Evolutionary conservation across 2,888 invertebrate species (phyloP), one percentile per base, ranked within the genome.

Genomic region (Minunthozetes semirufus): DNA sequence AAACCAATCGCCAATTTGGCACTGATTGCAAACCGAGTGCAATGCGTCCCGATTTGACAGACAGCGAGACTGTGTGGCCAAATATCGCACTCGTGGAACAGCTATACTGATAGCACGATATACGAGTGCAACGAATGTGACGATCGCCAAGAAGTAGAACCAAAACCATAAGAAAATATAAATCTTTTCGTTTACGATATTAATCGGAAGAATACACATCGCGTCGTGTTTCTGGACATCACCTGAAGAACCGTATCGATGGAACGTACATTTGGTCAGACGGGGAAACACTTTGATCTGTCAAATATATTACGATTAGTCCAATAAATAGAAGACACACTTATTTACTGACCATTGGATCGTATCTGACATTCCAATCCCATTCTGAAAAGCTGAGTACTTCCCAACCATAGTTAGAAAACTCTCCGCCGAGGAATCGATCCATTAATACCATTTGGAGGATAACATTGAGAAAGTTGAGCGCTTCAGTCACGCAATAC

Each of bases 51-150:
- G 76, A 29, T 77, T 74, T 15, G 74, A 74, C 2, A 79, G 79
- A 91, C 92, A 92, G 81, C 92, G 88, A 38, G 92, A 91, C 77
- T 93, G 88, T 79, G 94, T 85, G 79, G 94, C 86, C 82, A 92
- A 88, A 79, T 91, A 86, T 73, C 94, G 89, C 76, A 93, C 85
- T 80, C 89, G 89, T 11, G 92, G 90, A 3, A 89, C 89, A 63
- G 89, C 85, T 46, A 93, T 88, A 11, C 80, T 80, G 42, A 79
- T 89, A 0, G 87, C 80, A 0, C 94, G 87, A 90, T 92, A 94
- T 6, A 92, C 76, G 0, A 94, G 84, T 48, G 91, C 89, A 63
- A 94, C 19, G 87, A 91, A 92, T 70, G 91, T 78, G 0, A 79
- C 56, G 8, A 75, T 29, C 0, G 72, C 15, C 4, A 79, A 61